Percentiles rank a stretch among this genome's conserved stretches.
These are phyloP conservation scores for Amphipoea lucens DNA, from an alignment of 2,888 invertebrate genomes.

Conservation along the genomic window DNA sequence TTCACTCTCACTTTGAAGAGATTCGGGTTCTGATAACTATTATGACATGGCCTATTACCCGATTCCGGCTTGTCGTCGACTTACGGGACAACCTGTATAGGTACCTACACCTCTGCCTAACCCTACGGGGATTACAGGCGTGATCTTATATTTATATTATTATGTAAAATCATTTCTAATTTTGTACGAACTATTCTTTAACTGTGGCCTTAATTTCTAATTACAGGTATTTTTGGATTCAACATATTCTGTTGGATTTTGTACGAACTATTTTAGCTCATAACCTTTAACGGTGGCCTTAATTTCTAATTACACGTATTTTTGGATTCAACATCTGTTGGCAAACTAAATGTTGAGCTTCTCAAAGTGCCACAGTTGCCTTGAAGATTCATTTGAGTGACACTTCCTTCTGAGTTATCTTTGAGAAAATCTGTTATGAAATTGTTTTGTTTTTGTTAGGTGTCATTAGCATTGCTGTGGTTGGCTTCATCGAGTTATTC, in stretches of 20 bases:
- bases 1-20: too few relatives aligned
- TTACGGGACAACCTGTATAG: background rate
- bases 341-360: slow-evolving; percentile 32
- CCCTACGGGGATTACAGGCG: background rate
- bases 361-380: slow-evolving; percentile 28
- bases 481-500: background rate
- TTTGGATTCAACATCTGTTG: slow-evolving; percentile 35
- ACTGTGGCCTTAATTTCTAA: slow-evolving; percentile 29
- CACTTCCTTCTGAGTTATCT: slow-evolving; percentile 51
- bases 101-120: background rate
- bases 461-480: slow-evolving; percentile 39
- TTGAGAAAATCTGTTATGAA: slow-evolving; percentile 37
- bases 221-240: slow-evolving; percentile 21
- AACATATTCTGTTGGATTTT: slow-evolving; percentile 5
- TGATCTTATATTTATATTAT: background rate
- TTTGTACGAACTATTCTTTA: slow-evolving; percentile 13
- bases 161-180: background rate
- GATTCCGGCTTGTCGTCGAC: too few relatives aligned
- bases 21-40: too few relatives aligned
- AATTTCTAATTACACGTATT: slow-evolving; percentile 31
- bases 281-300: slow-evolving; percentile 14
- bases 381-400: slow-evolving; percentile 53
- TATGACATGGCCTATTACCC: too few relatives aligned
- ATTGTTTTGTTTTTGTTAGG: slow-evolving; percentile 49
- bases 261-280: slow-evolving; percentile 8